Base-by-base conservation (phyloP, 2,797 vertebrate species). In the Okamejei kenojei region DNA sequence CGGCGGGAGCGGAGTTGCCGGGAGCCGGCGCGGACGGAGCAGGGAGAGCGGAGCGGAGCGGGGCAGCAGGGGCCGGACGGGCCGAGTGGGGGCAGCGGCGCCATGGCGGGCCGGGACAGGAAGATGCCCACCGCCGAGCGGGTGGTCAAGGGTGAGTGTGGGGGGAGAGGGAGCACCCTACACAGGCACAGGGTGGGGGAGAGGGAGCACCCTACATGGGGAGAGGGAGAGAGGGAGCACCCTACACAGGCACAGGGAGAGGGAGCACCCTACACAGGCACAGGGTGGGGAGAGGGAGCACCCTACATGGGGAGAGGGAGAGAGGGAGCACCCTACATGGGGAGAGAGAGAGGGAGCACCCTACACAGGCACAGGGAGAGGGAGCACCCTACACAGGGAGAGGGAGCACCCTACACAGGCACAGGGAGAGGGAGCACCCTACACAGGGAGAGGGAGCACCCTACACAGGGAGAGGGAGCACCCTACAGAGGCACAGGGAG, bases 141-240 rank as follows among this genome's bases (percentile, higher is more conserved):
- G 93, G 94, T 93, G 76, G 93, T 94, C 93, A 94, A 94, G 93
- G 93, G 94, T 94, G 94, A 94, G 94, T 94, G 80, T 54, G 23
- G 7, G 81, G 54, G 0, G 71, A 6, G 19, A 73, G 6, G 17
- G 71, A 19, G 71, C 17, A 7, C 63, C 63, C 63, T 8, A 7
- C 9, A 8, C 3, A 17, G 32, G 88, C 17, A n/a, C 61, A 7
- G 88, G 32, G 9, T 9, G 8, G 3, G 88, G 13, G 1, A 7
- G 63, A 7, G 29, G 79, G 19, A 19, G 13, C 26, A 38, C 38
- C 38, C 38, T 38, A n/a, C 93, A 38, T 93, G 26, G 88, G 90
- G 7, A 1, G 38, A 1, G 38, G 29, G 15, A 1, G 77, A 38
- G 35, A 2, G 38, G 6, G 19, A 54, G 82, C 38, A 38, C 38